Conservation (phyloP, 2,888 invertebrate species). For the Colletes collaris region DNA sequence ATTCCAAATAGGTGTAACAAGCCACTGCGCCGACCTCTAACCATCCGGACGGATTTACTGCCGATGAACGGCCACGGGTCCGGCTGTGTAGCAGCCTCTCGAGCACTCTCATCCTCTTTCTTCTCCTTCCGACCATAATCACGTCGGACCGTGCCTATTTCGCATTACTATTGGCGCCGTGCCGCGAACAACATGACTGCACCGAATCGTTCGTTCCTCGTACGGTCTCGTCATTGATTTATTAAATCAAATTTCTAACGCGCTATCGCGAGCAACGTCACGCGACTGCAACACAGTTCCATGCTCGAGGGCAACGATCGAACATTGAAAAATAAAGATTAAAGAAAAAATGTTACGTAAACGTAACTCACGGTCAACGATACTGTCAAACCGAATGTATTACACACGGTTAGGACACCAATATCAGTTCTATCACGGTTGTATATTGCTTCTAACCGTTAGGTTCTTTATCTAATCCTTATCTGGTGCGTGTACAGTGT, state of each 20-base stretch:
- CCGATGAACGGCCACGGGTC: slow-evolving; percentile 56
- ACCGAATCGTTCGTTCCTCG: background rate
- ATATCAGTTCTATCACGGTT: too few species aligned
- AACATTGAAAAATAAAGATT: background rate
- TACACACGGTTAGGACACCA: too few species aligned
- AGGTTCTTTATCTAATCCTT: too few species aligned
- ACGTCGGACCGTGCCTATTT: slow-evolving; percentile 40
- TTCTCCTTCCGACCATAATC: slow-evolving; percentile 43
- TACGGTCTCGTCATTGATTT: too few species aligned
- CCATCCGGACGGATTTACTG: slow-evolving; percentile 77
- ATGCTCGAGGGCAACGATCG: too few species aligned
- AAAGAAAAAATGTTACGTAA: too few species aligned
- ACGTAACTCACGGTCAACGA: too few species aligned
- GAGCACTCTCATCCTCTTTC: slow-evolving; percentile 19
- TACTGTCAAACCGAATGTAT: background rate
- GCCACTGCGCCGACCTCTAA: slow-evolving; percentile 77
- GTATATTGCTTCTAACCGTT: too few species aligned
- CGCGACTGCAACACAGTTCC: too few species aligned
- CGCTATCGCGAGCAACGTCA: too few species aligned
- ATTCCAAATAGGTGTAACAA: slow-evolving; percentile 76
- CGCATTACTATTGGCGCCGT: slow-evolving; percentile 35
- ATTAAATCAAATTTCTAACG: too few species aligned
- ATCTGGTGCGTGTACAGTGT: too few species aligned
- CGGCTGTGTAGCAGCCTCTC: slow-evolving; percentile 33
- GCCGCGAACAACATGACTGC: background rate